These are phyloP conservation scores for Caenorhabditis inopinata DNA, from an alignment of 1,140 invertebrate species.

Conservation along the genomic window DNA sequence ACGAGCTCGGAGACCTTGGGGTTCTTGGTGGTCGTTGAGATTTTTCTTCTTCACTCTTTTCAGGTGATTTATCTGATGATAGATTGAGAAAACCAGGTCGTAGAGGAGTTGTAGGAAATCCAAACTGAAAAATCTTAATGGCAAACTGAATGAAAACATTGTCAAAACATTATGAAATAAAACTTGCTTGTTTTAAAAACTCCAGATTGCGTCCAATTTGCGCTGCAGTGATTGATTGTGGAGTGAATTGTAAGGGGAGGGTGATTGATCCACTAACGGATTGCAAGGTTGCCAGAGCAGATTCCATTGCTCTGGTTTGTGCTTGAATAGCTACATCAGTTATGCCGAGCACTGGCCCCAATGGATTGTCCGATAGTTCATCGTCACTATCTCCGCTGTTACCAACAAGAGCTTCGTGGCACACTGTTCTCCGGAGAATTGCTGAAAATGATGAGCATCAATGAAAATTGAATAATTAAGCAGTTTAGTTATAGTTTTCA, in stretches of 20 bases:
- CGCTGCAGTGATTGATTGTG: background rate
- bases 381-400: constrained; percentile 36
- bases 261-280: background rate
- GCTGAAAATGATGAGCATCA: too few relatives aligned
- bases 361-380: background rate
- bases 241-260: background rate
- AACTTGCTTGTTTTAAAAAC: background rate
- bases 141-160: background rate
- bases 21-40: background rate
- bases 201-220: constrained; percentile 19
- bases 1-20: background rate
- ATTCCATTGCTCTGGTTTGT: background rate
- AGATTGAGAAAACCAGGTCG: background rate
- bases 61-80: background rate
- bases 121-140: background rate
- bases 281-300: background rate
- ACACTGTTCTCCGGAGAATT: background rate
- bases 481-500: background rate
- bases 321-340: background rate
- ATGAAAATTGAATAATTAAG: too few relatives aligned
- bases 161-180: background rate
- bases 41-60: constrained; percentile 20
- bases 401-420: constrained; percentile 35
- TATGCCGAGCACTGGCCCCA: background rate
- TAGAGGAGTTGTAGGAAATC: background rate